These are phyloP conservation scores for Drepanosiphum platanoidis DNA, from an alignment of 2,888 invertebrate genomes.

Conservation along the genomic window DNA sequence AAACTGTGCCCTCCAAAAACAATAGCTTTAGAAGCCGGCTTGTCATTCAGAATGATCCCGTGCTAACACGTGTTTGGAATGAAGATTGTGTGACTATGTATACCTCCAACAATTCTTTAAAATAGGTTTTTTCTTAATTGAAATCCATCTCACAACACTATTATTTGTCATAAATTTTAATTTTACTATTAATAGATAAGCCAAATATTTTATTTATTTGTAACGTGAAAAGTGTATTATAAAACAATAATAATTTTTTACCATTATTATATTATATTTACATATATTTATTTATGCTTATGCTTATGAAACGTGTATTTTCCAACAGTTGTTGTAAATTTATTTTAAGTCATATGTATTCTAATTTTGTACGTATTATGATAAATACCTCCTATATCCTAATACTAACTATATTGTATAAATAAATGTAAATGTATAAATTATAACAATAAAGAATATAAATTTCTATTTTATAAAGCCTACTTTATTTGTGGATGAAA, in stretches of 20 bases:
- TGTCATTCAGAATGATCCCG: slow-evolving; percentile 54
- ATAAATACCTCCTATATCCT: not conserved
- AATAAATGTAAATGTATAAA: not conserved
- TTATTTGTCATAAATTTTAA: not conserved
- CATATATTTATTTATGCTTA: not conserved
- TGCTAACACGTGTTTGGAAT: not conserved
- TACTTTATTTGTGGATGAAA: too few species aligned
- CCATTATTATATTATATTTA: not conserved
- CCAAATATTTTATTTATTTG: not conserved
- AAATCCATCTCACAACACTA: not conserved
- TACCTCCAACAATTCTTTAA: too few species aligned
- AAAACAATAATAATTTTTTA: slow-evolving; percentile 16
- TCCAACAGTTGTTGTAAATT: not conserved
- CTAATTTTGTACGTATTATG: not conserved
- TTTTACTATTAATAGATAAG: not conserved
- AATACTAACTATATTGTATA: not conserved
- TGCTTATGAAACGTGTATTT: not conserved
- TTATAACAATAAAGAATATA: not conserved
- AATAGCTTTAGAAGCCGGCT: slow-evolving; percentile 45
- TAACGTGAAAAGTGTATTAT: not conserved
- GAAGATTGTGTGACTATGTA: too few species aligned
- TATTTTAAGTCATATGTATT: slow-evolving; percentile 12
- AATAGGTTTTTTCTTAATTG: too few species aligned
- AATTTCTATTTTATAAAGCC: not conserved
- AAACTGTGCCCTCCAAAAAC: slow-evolving; percentile 47